phyloP scores from a whole-genome alignment of 2,888 invertebrate species.

The Cenopis cana region DNA sequence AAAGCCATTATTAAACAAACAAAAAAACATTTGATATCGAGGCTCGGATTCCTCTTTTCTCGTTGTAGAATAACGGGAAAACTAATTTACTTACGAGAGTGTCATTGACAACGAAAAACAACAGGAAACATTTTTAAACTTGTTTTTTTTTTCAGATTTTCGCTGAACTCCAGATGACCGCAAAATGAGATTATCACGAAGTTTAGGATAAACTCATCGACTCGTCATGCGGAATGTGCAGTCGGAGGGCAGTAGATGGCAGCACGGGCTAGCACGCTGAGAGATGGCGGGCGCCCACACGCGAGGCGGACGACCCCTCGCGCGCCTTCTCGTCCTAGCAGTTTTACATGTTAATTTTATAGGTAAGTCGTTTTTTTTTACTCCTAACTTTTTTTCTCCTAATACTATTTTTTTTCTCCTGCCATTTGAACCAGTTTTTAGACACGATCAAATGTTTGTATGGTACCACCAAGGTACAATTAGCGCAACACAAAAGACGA shows the following conservation, averaged over 20 bases:
- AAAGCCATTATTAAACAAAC: too few species aligned
- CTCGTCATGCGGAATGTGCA: constrained; percentile 53
- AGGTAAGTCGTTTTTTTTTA: constrained; percentile 75
- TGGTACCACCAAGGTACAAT: too few species aligned
- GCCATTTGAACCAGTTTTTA: too few species aligned
- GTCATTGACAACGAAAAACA: too few species aligned
- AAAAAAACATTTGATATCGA: too few species aligned
- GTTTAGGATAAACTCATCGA: constrained; percentile 46
- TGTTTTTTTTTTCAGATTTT: constrained; percentile 24
- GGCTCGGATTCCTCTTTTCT: too few species aligned
- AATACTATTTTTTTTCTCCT: too few species aligned
- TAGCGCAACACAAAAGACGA: too few species aligned
- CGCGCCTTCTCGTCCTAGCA: constrained; percentile 74
- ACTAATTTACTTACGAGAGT: too few species aligned
- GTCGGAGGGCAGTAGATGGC: constrained; percentile 68
- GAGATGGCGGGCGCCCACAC: constrained; percentile 72
- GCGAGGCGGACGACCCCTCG: constrained; percentile 73
- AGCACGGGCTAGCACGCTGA: constrained; percentile 72
- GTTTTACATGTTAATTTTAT: constrained; percentile 80
- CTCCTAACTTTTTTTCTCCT: too few species aligned
- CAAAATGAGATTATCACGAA: constrained; percentile 45
- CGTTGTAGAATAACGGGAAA: too few species aligned
- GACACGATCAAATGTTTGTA: too few species aligned
- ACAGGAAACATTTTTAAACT: not conserved
- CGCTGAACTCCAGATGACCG: not conserved